Base-by-base conservation (phyloP, 2,888 invertebrate genomes). In the Anaspis maculata region DNA sequence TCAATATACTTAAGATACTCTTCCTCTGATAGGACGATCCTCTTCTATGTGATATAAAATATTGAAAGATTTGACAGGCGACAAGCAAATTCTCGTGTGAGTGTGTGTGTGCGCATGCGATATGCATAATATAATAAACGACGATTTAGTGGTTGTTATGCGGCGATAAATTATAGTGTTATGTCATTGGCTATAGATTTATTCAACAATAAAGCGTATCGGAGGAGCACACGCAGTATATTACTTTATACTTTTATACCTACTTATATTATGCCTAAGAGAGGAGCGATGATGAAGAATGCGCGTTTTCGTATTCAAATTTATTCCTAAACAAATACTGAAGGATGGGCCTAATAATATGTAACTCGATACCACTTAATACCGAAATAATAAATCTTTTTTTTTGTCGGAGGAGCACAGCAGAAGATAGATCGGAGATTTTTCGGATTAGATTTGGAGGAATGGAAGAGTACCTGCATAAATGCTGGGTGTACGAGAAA, bases 281-380 rank as follows among this genome's bases (percentile, higher is more conserved):
- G n/a, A n/a, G 6, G n/a, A n/a, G n/a, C n/a, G n/a, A 27, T 27
- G 13, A 37, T 37, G 32, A 37, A 37, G 37, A 37, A 37, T 32
- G 37, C 14, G 25, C 19, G 19, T 11, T 37, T 29, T 15, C 27
- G 24, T 43, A 46, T 46, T 46, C 42, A 47, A 45, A 47, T 45
- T 44, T 47, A 44, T 45, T 44, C 45, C 24, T 41, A 46, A 44
- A 39, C 42, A 46, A 48, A 48, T 46, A 48, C 41, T 41, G 34
- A 35, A 45, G 39, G 43, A 45, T 45, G 43, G 42, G 32, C 37
- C 37, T 49, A 49, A 49, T 48, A 49, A 49, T 42, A 45, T 42
- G 48, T 49, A 49, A 49, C 46, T 40, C 42, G 43, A 49, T 39
- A 44, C 44, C 45, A 46, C 42, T 48, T 48, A 49, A 49, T 49